Percentiles rank a stretch among this genome's conserved stretches.
phyloP scores from a whole-genome alignment of 2,888 invertebrate species.

The Cremastinae sp. region DNA sequence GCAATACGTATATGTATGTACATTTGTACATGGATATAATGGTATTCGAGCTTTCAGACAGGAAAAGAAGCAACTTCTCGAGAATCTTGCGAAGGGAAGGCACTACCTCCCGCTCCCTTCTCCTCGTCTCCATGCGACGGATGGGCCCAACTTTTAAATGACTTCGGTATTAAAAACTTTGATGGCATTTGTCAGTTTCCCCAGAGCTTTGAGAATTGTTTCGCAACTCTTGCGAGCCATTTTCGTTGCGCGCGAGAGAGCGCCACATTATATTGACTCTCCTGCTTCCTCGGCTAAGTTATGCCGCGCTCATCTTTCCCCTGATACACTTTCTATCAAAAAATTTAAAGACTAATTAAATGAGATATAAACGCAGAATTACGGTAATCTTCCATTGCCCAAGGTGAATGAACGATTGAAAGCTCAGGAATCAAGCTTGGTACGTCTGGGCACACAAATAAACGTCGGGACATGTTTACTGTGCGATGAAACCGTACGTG shows the following conservation, averaged over 20 bases:
- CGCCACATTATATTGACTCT: slow-evolving; percentile 58
- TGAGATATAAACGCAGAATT: neutral
- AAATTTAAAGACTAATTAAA: slow-evolving; percentile 27
- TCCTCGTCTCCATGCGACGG: slow-evolving; percentile 66
- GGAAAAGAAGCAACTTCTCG: slow-evolving; percentile 52
- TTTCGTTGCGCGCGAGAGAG: slow-evolving; percentile 60
- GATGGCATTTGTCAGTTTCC: slow-evolving; percentile 76
- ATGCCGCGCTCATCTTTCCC: slow-evolving; percentile 56
- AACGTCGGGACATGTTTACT: neutral
- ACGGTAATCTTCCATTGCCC: neutral
- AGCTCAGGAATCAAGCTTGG: neutral
- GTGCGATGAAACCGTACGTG: slow-evolving; percentile 2
- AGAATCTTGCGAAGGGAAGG: slow-evolving; percentile 45
- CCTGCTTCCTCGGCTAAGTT: slow-evolving; percentile 42
- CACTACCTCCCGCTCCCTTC: slow-evolving; percentile 10
- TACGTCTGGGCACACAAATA: neutral
- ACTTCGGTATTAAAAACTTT: slow-evolving; percentile 78
- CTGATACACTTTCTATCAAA: slow-evolving; percentile 45
- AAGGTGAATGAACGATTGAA: neutral
- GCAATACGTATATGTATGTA: slow-evolving; percentile 19
- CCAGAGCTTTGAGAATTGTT: slow-evolving; percentile 71
- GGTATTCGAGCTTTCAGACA: slow-evolving; percentile 46
- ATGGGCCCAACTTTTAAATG: slow-evolving; percentile 75
- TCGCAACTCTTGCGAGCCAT: slow-evolving; percentile 73
- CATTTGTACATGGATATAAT: slow-evolving; percentile 31